Evolutionary conservation across 2,888 invertebrate genomes (phyloP).

Genomic region (Hirudinaria manillensis): DNA sequence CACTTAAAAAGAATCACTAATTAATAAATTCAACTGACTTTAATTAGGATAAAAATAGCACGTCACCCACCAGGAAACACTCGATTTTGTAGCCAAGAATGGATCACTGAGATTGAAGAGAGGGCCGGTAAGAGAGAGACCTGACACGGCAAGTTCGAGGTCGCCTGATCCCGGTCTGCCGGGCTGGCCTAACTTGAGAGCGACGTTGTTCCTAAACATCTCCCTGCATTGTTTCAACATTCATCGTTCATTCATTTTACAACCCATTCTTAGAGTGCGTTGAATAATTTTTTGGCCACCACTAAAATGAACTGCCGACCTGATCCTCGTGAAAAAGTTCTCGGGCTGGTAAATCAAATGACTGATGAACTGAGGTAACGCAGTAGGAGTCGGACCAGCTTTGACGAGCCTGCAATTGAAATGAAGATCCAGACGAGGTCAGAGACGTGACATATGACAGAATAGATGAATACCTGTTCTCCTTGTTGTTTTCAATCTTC

Average conservation of each 20-base stretch:
- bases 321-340: background rate
- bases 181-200: constrained; percentile 21
- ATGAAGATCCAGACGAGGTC: background rate
- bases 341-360: background rate
- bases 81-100: too few species aligned
- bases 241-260: background rate
- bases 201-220: background rate
- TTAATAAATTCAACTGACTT: too few species aligned
- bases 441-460: background rate
- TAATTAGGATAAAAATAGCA: too few species aligned
- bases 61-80: too few species aligned
- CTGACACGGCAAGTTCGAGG: constrained; percentile 18
- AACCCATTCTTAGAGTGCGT: too few species aligned
- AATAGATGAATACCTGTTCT: background rate
- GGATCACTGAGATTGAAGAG: background rate
- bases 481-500: background rate
- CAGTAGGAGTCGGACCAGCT: background rate
- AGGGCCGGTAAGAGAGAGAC: background rate
- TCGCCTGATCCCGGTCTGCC: constrained; percentile 19
- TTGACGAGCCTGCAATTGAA: background rate
- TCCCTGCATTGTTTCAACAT: constrained; percentile 2
- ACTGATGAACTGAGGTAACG: background rate
- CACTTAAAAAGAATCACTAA: too few species aligned
- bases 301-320: background rate
- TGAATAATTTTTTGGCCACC: too few species aligned